Evolutionary conservation across 2,797 vertebrate species (phyloP).

Genomic region (Cuniculus paca): DNA sequence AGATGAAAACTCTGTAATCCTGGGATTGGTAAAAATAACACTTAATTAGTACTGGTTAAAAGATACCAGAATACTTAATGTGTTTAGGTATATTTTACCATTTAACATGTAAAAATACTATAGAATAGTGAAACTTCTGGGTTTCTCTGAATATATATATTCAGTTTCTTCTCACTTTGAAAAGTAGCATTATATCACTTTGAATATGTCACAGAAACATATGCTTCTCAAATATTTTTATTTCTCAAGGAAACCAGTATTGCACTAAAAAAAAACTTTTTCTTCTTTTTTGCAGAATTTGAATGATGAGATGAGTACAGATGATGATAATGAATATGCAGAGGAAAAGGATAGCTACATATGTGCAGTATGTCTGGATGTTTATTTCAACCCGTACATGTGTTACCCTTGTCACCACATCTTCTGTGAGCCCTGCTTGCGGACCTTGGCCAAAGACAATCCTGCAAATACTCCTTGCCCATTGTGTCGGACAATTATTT

Average conservation of each 20-base stretch:
- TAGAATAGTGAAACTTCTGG: background rate
- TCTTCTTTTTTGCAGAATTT: slow-evolving; percentile 86
- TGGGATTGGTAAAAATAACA: background rate
- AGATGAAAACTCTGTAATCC: background rate
- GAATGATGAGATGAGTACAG: slow-evolving; percentile 87
- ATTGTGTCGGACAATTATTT: slow-evolving; percentile 93
- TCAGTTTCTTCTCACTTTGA: slow-evolving; percentile 51
- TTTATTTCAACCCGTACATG: slow-evolving; percentile 96
- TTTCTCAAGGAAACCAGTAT: slow-evolving; percentile 66
- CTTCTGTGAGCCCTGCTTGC: slow-evolving; percentile 97
- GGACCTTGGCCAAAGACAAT: slow-evolving; percentile 94
- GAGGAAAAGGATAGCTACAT: slow-evolving; percentile 92
- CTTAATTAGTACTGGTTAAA: background rate
- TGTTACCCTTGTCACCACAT: slow-evolving; percentile 95
- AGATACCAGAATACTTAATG: background rate
- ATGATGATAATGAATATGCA: slow-evolving; percentile 88
- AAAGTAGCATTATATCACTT: slow-evolving; percentile 25
- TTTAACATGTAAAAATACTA: slow-evolving; percentile 11
- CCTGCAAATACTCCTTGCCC: slow-evolving; percentile 93
- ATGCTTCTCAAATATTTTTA: slow-evolving; percentile 50
- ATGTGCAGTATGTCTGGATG: slow-evolving; percentile 95
- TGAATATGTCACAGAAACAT: background rate
- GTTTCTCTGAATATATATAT: background rate
- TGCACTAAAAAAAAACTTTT: slow-evolving; percentile 67
- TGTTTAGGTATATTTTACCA: slow-evolving; percentile 21